Base-by-base conservation (phyloP, 2,797 vertebrate genomes). In the Neoniphon sammara region DNA sequence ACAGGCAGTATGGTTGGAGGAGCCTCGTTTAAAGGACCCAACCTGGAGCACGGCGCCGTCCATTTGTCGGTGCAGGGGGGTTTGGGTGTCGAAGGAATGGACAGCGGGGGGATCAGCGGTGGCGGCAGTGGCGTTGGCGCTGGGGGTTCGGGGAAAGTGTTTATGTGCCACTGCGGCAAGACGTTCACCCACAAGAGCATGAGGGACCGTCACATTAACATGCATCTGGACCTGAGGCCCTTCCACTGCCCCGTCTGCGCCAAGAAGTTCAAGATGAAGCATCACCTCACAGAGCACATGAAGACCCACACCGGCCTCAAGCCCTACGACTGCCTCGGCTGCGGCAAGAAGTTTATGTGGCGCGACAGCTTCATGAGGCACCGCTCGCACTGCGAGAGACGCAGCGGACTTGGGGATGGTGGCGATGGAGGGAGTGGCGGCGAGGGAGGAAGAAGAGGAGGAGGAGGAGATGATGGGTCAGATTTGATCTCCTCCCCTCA, bases 201-300 rank as follows among this genome's bases (percentile, higher is more conserved):
- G 97, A 86, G 97, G 2, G 97, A 98, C 81, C 94, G 97, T 0
- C 97, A 98, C 77, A 95, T 98, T 23, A 98, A 97, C 93, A 98
- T 98, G 97, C 97, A 98, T 87, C 94, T 98, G 81, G 96, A 97
- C 91, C 93, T 98, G 72, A 92, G 97, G 4, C 97, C 97, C 7
- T 98, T 98, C 83, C 95, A 94, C 94, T 98, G 97, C 87, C 96
- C 97, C 0, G 94, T 97, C 57, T 98, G 97, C 52, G 91, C 91
- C 91, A 98, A 98, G 81, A 96, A 96, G 84, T 98, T 98, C 92
- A 98, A 98, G 93, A 98, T 98, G 97, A 98, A 98, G 90, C 97
- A 98, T 66, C 97, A 98, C 90, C 95, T 98, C 15, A 98, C 96
- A 0, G 97, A 98, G 93, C 97, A 98, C 94, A 98, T 97, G 96